Base-by-base conservation (phyloP, 2,797 vertebrate genomes). In the Graptemys geographica region DNA sequence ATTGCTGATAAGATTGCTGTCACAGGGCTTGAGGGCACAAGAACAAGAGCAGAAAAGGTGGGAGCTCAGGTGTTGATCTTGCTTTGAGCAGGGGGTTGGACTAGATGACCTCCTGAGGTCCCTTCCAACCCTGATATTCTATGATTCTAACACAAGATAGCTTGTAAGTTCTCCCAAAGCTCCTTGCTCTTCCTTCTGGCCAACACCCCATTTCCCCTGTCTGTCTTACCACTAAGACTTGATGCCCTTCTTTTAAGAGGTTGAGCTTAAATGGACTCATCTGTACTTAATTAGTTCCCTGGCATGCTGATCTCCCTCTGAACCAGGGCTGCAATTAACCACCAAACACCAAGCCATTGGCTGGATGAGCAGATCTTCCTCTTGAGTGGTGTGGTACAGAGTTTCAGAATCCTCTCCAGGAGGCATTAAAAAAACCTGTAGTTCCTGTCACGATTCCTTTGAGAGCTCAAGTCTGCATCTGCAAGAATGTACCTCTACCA, bases 21-120 rank as follows among this genome's bases (percentile, higher is more conserved):
- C 47, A 23, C n/a, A 25, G 41, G 4, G 11, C 12, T 69, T 37
- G 47, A 33, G 21, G n/a, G 33, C 51, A 81, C 52, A 84, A 23
- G 15, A 1, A 0, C 0, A 56, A 69, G 37, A 59, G 2, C n/a
- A 49, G 84, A 47, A 4, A 83, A 56, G 65, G 4, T 0, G 0
- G 19, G 83, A 28, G 57, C 44, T 55, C 19, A n/a, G 37, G 3
- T 3, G 9, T 55, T 55, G 21, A 23, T 25, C 21, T 23, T 55
- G 55, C 55, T 25, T 25, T 55, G 55, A 55, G 9, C 55, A 55
- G 55, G 9, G 55, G 55, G 25, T 55, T 55, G 55, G 55, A 25
- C 55, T 55, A 55, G 55, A 55, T 55, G 55, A 55, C 55, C 21
- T 55, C 23, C 55, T 55, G 55, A 55, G 55, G 55, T 55, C 55